Conservation (phyloP, 2,888 invertebrate species). For the Girardia tigrina region DNA sequence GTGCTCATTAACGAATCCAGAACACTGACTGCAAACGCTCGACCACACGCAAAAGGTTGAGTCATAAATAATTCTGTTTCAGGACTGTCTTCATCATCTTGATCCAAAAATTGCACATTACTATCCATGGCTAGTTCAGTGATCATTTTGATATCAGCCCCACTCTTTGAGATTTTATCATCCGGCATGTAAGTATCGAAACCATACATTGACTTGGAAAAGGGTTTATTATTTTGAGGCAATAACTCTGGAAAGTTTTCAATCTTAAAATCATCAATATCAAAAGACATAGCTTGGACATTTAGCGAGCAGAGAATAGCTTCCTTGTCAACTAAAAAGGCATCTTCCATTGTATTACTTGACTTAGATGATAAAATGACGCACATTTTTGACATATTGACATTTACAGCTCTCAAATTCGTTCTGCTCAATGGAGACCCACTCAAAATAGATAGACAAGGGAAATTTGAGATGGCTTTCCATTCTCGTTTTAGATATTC, state of each 20-base stretch:
- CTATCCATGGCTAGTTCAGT: constrained; percentile 87
- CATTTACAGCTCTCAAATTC: constrained; percentile 95
- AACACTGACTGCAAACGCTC: constrained; percentile 98
- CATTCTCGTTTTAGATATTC: constrained; percentile 96
- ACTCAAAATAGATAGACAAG: constrained; percentile 95
- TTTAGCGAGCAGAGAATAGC: constrained; percentile 97
- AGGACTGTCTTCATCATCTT: constrained; percentile 81
- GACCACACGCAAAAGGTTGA: constrained; percentile 99
- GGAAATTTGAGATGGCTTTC: constrained; percentile 98
- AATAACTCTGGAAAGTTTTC: constrained; percentile 57
- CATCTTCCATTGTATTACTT: constrained; percentile 77
- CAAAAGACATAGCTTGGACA: constrained; percentile 67
- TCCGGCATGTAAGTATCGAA: background rate
- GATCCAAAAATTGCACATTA: constrained; percentile 66
- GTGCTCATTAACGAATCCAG: constrained; percentile 99
- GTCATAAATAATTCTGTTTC: constrained; percentile 98
- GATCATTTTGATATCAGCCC: constrained; percentile 75
- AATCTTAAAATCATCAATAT: constrained; percentile 99
- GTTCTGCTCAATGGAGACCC: constrained; percentile 96
- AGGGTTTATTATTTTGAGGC: background rate
- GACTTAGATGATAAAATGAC: constrained; percentile 98
- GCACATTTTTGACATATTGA: constrained; percentile 99
- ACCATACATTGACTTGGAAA: background rate
- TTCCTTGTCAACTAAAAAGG: constrained; percentile 98
- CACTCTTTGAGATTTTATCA: constrained; percentile 8